Base-by-base conservation (phyloP, 2,888 invertebrate species). In the Diploptera punctata region DNA sequence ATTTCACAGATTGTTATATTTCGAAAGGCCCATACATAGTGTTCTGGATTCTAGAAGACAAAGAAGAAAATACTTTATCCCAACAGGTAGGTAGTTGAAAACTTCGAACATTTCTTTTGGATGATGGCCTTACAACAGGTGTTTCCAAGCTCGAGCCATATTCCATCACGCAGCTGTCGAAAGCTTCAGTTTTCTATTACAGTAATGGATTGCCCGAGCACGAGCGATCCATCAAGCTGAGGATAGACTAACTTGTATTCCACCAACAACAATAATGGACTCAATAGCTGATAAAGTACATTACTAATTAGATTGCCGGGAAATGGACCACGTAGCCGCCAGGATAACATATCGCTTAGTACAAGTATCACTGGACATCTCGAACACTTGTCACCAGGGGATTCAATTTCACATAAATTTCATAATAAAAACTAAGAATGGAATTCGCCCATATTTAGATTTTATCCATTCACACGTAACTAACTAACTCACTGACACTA, bases 111-210 rank as follows among this genome's bases (percentile, higher is more conserved):
- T 52, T 52, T 52, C 21, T 52, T 3, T 52, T 10, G n/a, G 21
- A n/a, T 52, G 4, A 52, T 29, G 26, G 29, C 24, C 16, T 57
- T 7, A 57, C 57, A 57, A 57, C 57, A 57, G 57, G 57, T 57
- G 57, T 57, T 57, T 29, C 5, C 26, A n/a, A 3, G 24, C 13
- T 57, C 57, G 33, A 33, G 33, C 5, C 4, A 24, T 24, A 62
- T 19, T 62, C 10, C 19, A 38, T 38, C 61, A 61, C n/a, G n/a
- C 61, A 21, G 18, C 33, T 65, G 65, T 65, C 65, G 65, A 65
- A 44, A 18, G 26, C 47, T 43, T 31, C 24, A 62, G n/a, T 62
- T 62, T 38, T 43, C 62, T 38, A 62, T 62, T 62, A 62, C 19
- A 10, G 29, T 47, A 65, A 65, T 65, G 65, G 44, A 65, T 65